Evolutionary conservation across 2,888 invertebrate species (phyloP).

Genomic region (Cerceris rybyensis): DNA sequence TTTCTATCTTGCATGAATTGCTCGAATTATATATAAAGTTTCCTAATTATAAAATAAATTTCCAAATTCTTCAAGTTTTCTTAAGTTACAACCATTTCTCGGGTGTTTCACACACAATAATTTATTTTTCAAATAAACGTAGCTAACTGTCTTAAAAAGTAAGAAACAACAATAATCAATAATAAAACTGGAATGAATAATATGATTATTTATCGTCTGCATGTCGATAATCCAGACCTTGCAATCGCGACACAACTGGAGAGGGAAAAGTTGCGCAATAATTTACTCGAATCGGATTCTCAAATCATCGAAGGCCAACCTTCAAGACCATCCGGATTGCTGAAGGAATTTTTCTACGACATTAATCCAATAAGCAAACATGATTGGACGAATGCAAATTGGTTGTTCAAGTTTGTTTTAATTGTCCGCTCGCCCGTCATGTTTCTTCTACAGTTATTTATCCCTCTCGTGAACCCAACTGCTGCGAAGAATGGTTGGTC

Average conservation of each 20-base stretch:
- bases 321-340: slow-evolving; percentile 70
- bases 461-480: slow-evolving; percentile 84
- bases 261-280: slow-evolving; percentile 24
- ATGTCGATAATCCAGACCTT: slow-evolving; percentile 68
- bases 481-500: slow-evolving; percentile 84
- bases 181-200: too few species aligned
- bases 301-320: slow-evolving; percentile 10
- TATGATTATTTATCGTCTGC: not conserved
- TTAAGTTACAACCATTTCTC: too few species aligned
- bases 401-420: slow-evolving; percentile 77
- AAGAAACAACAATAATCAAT: too few species aligned
- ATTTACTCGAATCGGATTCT: not conserved
- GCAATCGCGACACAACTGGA: slow-evolving; percentile 73
- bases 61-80: too few species aligned
- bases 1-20: too few species aligned
- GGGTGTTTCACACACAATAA: too few species aligned
- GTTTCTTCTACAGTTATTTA: slow-evolving; percentile 83
- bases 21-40: too few species aligned
- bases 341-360: slow-evolving; percentile 77
- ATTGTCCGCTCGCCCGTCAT: slow-evolving; percentile 83
- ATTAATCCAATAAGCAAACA: slow-evolving; percentile 75
- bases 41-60: too few species aligned
- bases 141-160: too few species aligned
- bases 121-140: too few species aligned
- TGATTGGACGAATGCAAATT: slow-evolving; percentile 79